These are phyloP conservation scores for Nibea albiflora DNA, from an alignment of 2,113 vertebrate species.

Conservation along the genomic window DNA sequence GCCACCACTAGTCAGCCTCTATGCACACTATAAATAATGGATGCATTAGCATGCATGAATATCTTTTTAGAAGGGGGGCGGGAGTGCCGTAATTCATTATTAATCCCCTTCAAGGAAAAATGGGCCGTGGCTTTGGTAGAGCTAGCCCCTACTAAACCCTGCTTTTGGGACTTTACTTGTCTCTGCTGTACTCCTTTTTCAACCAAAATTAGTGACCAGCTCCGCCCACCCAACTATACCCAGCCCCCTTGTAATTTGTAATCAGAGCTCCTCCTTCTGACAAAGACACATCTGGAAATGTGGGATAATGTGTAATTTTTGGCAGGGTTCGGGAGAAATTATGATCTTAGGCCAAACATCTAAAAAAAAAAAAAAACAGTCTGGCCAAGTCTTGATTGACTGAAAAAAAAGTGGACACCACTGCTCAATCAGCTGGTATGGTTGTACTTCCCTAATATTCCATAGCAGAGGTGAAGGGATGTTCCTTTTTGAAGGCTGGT, in stretches of 20 bases:
- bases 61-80: slow-evolving; percentile 80
- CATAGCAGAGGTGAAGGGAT: slow-evolving; percentile 33
- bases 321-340: slow-evolving; percentile 18
- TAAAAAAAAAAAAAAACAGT: slow-evolving; percentile 15
- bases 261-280: slow-evolving; percentile 51
- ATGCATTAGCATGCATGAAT: slow-evolving; percentile 87
- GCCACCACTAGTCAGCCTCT: slow-evolving; percentile 75
- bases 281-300: slow-evolving; percentile 71
- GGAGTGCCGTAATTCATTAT: slow-evolving; percentile 86
- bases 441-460: slow-evolving; percentile 2
- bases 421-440: slow-evolving; percentile 14
- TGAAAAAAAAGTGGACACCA: slow-evolving; percentile 26
- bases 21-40: slow-evolving; percentile 86
- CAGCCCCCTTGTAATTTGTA: slow-evolving; percentile 45
- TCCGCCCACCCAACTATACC: slow-evolving; percentile 30
- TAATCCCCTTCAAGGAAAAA: slow-evolving; percentile 84
- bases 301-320: slow-evolving; percentile 64
- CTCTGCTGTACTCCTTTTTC: slow-evolving; percentile 33
- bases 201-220: slow-evolving; percentile 50
- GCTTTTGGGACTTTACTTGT: slow-evolving; percentile 69
- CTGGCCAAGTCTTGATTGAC: slow-evolving; percentile 11
- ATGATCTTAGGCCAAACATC: slow-evolving; percentile 36
- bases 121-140: slow-evolving; percentile 61
- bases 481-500: slow-evolving; percentile 32
- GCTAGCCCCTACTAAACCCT: slow-evolving; percentile 67